These are phyloP conservation scores for Tyto alba DNA, from an alignment of 2,113 vertebrate species.

Conservation along the genomic window DNA sequence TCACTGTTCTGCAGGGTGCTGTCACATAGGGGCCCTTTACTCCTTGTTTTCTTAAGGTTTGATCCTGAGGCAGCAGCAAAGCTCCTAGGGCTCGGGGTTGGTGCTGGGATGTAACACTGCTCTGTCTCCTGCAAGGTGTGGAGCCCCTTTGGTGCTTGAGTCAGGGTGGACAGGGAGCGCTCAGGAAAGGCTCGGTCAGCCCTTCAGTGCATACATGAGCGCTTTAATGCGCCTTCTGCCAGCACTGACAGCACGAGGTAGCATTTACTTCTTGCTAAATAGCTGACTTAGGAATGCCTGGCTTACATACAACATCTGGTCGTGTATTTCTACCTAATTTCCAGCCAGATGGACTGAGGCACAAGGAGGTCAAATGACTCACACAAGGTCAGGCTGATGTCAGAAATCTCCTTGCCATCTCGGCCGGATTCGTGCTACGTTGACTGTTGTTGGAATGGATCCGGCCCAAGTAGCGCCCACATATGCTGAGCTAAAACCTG, in stretches of 20 bases:
- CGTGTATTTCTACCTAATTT: conserved; percentile 32
- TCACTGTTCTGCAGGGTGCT: background rate
- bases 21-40: background rate
- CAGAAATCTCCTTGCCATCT: background rate
- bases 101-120: background rate
- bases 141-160: background rate
- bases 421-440: accelerated
- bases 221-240: background rate
- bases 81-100: background rate
- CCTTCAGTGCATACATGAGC: accelerated
- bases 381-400: conserved; percentile 42
- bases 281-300: conserved; percentile 38
- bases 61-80: background rate
- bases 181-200: accelerated
- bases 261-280: conserved; percentile 7
- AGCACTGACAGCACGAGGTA: background rate
- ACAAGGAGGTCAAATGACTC: conserved; percentile 44
- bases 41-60: background rate
- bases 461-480: background rate
- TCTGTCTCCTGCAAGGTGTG: background rate
- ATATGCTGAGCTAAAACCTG: background rate
- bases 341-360: conserved; percentile 42
- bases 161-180: background rate
- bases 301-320: conserved; percentile 49
- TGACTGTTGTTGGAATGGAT: background rate